These are phyloP conservation scores for Ochotona princeps DNA, from an alignment of 2,113 vertebrate genomes.

Conservation along the genomic window DNA sequence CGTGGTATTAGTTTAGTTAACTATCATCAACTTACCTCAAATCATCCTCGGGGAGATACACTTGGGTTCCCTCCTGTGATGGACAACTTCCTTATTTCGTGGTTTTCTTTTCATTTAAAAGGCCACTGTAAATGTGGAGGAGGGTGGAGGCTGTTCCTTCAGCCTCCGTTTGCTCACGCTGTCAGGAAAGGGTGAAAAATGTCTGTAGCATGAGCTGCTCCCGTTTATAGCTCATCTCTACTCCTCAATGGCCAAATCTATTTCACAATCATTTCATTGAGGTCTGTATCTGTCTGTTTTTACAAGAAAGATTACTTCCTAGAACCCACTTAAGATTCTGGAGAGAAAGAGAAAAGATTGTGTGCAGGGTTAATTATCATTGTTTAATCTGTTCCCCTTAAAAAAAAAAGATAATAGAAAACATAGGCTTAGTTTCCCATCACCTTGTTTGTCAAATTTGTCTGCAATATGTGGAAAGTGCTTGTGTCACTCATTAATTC, in stretches of 20 bases:
- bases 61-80: neutral
- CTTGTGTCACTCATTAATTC: neutral
- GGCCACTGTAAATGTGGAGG: constrained; percentile 65
- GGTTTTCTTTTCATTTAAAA: constrained; percentile 36
- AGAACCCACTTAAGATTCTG: constrained; percentile 42
- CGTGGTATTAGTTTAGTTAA: constrained; percentile 16
- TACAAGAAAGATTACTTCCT: constrained; percentile 28
- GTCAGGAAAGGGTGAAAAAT: constrained; percentile 60
- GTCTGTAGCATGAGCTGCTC: neutral
- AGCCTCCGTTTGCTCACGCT: constrained; percentile 52
- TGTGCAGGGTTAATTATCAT: constrained; percentile 37
- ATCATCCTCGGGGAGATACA: neutral
- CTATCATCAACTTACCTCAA: neutral
- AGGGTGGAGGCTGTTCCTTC: constrained; percentile 70
- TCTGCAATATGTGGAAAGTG: neutral
- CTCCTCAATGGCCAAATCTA: constrained; percentile 45
- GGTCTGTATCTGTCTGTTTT: constrained; percentile 48
- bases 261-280: constrained; percentile 44
- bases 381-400: constrained; percentile 9
- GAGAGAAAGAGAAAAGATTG: neutral
- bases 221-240: constrained; percentile 40
- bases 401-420: constrained; percentile 35
- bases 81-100: neutral
- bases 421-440: neutral
- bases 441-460: constrained; percentile 37